Conservation (phyloP, 1,140 invertebrate genomes). For the Acyrthosiphon pisum region DNA sequence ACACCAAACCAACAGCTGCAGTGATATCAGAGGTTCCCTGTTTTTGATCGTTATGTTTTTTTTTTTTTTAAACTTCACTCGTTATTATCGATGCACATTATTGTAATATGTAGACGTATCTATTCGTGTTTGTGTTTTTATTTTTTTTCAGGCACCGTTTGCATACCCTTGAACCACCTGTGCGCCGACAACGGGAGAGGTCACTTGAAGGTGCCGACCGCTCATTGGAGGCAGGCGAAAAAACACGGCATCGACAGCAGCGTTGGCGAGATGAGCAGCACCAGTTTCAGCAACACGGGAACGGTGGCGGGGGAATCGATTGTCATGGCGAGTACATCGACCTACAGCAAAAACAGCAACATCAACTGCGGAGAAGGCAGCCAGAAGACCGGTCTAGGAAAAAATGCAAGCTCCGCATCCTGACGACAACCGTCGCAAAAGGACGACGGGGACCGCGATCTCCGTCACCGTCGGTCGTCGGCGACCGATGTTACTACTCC, state of each 20-base stretch:
- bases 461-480: background rate
- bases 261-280: background rate
- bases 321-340: background rate
- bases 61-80: background rate
- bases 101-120: background rate
- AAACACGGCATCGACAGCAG: conserved; percentile 42
- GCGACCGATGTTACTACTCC: background rate
- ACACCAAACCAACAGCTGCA: background rate
- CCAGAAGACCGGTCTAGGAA: background rate
- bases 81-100: background rate
- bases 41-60: background rate
- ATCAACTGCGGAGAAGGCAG: background rate
- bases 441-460: background rate
- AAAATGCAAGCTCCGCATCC: conserved; percentile 7
- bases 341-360: background rate
- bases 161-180: conserved; percentile 49
- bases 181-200: conserved; percentile 33
- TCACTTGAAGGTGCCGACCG: conserved; percentile 26
- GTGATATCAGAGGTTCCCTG: background rate
- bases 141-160: conserved; percentile 38
- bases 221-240: conserved; percentile 25
- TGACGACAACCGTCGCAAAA: background rate
- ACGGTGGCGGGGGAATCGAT: background rate
- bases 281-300: background rate
- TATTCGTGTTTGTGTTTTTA: background rate